Conservation (phyloP, 1,140 invertebrate species). For the Polyergus mexicanus region DNA sequence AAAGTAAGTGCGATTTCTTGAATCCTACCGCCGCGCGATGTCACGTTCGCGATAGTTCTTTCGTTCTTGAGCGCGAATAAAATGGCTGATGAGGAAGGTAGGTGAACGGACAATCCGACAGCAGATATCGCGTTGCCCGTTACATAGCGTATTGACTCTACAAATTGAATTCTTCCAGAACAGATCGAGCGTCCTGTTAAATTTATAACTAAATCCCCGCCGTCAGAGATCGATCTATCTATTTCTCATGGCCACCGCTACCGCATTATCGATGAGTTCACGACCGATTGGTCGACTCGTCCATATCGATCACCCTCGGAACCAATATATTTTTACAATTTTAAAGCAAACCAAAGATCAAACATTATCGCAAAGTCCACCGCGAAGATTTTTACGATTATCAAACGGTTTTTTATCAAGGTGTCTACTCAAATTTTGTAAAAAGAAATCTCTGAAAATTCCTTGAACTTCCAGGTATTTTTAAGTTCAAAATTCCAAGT, state of each 20-base stretch:
- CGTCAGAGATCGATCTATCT: conserved; percentile 44
- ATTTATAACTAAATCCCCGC: conserved; percentile 60
- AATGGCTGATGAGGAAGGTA: conserved; percentile 51
- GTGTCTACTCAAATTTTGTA: too few relatives aligned
- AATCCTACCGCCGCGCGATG: neutral
- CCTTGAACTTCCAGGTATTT: too few relatives aligned
- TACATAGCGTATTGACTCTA: conserved; percentile 49
- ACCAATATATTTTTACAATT: conserved; percentile 13
- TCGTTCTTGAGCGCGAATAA: conserved; percentile 31
- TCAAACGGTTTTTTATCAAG: neutral
- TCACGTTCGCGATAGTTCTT: conserved; percentile 24
- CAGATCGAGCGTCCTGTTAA: conserved; percentile 46
- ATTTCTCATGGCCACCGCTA: conserved; percentile 23
- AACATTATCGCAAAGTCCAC: neutral
- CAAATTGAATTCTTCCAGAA: conserved; percentile 54
- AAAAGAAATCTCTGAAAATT: too few relatives aligned
- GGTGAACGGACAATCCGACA: conserved; percentile 23
- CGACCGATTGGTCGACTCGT: conserved; percentile 1
- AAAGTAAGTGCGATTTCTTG: conserved; percentile 31
- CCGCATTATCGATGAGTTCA: neutral
- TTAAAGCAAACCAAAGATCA: neutral
- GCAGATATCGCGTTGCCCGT: conserved; percentile 46
- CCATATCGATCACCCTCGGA: neutral
- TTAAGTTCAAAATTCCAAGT: too few relatives aligned
- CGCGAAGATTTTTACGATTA: neutral